Conservation (phyloP, 2,113 vertebrate species). For the Tyto alba region DNA sequence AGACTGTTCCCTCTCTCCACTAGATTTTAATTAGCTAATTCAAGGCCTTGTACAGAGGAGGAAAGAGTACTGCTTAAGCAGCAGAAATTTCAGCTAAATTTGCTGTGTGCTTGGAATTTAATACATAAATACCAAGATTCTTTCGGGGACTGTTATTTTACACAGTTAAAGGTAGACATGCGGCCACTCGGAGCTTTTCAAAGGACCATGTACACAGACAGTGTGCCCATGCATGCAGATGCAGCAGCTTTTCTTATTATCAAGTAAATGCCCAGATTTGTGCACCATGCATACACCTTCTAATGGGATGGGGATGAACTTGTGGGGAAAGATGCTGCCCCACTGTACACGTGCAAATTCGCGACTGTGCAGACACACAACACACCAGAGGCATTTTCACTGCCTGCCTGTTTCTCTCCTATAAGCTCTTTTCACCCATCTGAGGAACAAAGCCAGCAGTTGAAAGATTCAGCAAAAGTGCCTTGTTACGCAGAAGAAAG, state of each 20-base stretch:
- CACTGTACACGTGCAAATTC: fast-evolving
- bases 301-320: fast-evolving
- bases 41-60: conserved; percentile 34
- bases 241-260: fast-evolving
- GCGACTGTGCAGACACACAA: background rate
- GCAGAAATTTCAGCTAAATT: conserved; percentile 41
- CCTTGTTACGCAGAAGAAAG: conserved; percentile 44
- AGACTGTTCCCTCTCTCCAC: background rate
- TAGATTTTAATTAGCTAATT: conserved; percentile 56
- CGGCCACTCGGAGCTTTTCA: background rate
- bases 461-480: conserved; percentile 31
- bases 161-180: background rate
- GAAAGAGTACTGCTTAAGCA: conserved; percentile 33
- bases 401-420: background rate
- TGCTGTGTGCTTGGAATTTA: conserved; percentile 30
- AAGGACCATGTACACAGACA: background rate
- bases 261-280: background rate
- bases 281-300: background rate
- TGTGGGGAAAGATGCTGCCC: background rate
- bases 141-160: background rate
- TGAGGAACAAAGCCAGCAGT: conserved; percentile 22
- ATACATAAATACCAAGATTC: background rate
- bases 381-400: background rate
- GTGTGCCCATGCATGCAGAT: fast-evolving
- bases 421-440: background rate